Base-by-base conservation (phyloP, 2,113 vertebrate species). In the Trematomus loennbergii region DNA sequence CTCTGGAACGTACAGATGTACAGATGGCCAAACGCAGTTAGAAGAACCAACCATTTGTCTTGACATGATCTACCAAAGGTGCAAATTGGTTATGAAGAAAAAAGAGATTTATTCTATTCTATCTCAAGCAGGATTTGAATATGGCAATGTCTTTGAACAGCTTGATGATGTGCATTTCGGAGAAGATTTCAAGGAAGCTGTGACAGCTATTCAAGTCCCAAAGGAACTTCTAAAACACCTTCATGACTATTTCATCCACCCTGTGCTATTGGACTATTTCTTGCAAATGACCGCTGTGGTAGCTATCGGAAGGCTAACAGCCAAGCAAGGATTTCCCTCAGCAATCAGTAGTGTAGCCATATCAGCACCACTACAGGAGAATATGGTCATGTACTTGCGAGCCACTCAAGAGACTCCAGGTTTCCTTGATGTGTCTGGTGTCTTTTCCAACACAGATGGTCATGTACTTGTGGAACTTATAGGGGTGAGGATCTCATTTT, bases 331-430 rank as follows among this genome's bases (percentile, higher is more conserved):
- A 5, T 96, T 96, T 87, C 96, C 96, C 18, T 96, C 96, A 53
- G 91, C 88, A 1, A 96, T 98, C 66, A 93, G 92, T 43, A 94
- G 95, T 63, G 79, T 97, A 45, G 84, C 88, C 22, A 87, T 96
- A 53, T 91, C 93, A 59, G 91, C 87, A 20, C 93, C 95, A 0
- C 78, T 96, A 53, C 92, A 96, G 84, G 90, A 96, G 74, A 90
- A 96, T 72, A 96, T 97, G 96, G 59, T 96, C 76, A 88, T 97
- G 57, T 97, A 97, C 80, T 82, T 97, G 81, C 94, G 93, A 90
- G 81, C 86, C 54, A 95, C 91, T 57, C 83, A 92, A 62, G 93
- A 90, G 40, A 93, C 83, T 48, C 65, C 91, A 15, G 94, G 94
- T 64, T 93, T 83, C 65, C 86, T 96, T 33, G 95, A 97, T 52